Base-by-base conservation (phyloP, 2,113 vertebrate genomes). In the Anguilla japonica region DNA sequence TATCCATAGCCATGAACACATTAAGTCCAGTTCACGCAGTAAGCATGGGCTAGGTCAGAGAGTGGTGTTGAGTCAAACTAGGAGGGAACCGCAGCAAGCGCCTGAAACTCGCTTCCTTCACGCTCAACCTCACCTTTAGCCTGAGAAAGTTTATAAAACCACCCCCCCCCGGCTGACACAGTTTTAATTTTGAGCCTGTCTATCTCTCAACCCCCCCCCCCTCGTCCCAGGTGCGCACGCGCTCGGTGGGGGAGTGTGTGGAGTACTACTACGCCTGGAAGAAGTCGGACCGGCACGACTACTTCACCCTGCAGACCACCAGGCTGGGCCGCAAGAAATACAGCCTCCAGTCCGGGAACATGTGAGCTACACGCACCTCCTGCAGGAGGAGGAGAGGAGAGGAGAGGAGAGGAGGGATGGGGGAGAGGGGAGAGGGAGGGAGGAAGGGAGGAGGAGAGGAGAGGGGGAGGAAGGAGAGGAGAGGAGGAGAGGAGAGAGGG, bases 221-320 rank as follows among this genome's bases (percentile, higher is more conserved):
- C 4, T 34, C 11, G 56, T 7, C 86, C 0, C 91, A 99, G 98
- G 98, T 99, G 86, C 97, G 98, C 84, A 99, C 98, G 0, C 95
- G 98, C 87, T 99, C 98, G 0, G 98, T 99, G 78, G 97, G 98
- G 0, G 98, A 99, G 92, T 99, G 98, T 0, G 98, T 99, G 92
- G 97, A 97, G 87, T 99, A 98, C 92, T 99, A 99, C 93, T 99
- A 99, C 94, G 95, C 97, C 95, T 99, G 98, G 98, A 99, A 99
- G 93, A 99, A 98, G 90, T 99, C 98, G 0, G 97, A 97, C 13
- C 97, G 97, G 6, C 97, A 97, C 0, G 97, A 98, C 88, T 97
- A 96, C 93, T 99, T 98, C 89, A 97, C 97, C 22, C 98, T 98
- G 93, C 98, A 99, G 94, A 95, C 97, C 0, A 96, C 97, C 86